Base-by-base conservation (phyloP, 2,113 vertebrate species). In the Aspidoscelis tigris region DNA sequence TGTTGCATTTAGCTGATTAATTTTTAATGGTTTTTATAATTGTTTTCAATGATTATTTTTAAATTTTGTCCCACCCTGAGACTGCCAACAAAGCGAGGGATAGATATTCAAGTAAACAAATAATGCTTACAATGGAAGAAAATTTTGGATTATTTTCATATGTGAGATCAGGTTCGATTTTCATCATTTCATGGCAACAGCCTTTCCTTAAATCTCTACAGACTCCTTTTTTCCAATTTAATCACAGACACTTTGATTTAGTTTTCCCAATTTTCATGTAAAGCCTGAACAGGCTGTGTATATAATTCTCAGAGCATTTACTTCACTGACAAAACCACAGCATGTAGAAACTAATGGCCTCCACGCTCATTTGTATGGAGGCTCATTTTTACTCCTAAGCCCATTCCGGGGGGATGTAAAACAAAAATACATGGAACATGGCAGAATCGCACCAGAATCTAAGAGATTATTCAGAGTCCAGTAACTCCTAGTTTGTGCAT, bases 201-300 rank as follows among this genome's bases (percentile, higher is more conserved):
- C 2, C 81, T 47, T 66, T 33, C 58, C 43, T 58, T 33, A 65
- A 75, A 75, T 75, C 81, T 66, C 71, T 65, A 22, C 58, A 82
- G 81, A 75, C 61, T 33, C 26, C 72, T 82, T 82, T 61, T 18
- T 74, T 65, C 81, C 58, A 82, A 75, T 82, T 75, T 82, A 82
- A 82, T 82, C 71, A 65, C 26, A 82, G 81, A 47, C 71, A 66
- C 58, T 75, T 75, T 82, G 81, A 75, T 82, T 82, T 75, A 82
- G 73, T 74, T 82, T 80, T 75, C 81, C 71, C 18, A 10, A 75
- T 75, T 82, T 82, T 74, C 71, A 75, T 82, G 81, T 75, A 82
- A 75, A 82, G 58, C 18, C 70, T 65, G 58, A 75, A 75, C 74
- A 58, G 71, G 43, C 72, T 75, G 71, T 71, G 41, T 66, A 75